A percentile compares a stretch with the other conserved stretches of the same genome.
Conservation (phyloP, 2,888 invertebrate genomes). For the Abscondita cerata region DNA sequence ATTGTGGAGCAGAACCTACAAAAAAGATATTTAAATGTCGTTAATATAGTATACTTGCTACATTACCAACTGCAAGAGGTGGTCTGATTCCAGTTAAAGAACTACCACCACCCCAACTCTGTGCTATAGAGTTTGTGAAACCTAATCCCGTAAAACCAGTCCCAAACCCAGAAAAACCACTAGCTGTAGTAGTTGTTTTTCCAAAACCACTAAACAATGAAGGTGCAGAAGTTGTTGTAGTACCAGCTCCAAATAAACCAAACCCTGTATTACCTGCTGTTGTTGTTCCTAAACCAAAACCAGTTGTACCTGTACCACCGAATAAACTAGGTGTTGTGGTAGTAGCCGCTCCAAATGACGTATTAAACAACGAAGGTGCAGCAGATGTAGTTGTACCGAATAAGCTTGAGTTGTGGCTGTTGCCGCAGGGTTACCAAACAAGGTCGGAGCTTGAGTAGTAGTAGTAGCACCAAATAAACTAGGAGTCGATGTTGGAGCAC, state of each 20-base stretch:
- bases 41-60: too few relatives aligned
- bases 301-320: conserved; percentile 51
- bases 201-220: conserved; percentile 60
- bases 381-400: conserved; percentile 40
- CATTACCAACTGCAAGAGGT: background rate
- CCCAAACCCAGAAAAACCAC: conserved; percentile 56
- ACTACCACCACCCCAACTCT: conserved; percentile 40
- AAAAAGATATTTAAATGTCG: too few relatives aligned
- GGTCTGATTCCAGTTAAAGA: conserved; percentile 44
- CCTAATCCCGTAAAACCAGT: conserved; percentile 53
- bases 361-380: conserved; percentile 14
- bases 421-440: conserved; percentile 57
- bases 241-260: conserved; percentile 53
- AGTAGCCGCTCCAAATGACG: conserved; percentile 38
- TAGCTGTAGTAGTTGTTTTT: conserved; percentile 41
- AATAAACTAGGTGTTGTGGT: conserved; percentile 55
- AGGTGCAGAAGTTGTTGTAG: conserved; percentile 46
- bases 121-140: conserved; percentile 44
- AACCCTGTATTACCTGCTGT: conserved; percentile 45
- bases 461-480: conserved; percentile 59
- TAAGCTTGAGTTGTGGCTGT: conserved; percentile 46
- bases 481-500: conserved; percentile 46
- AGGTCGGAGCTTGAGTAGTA: conserved; percentile 43
- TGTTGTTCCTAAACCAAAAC: conserved; percentile 50
- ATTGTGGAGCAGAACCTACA: conserved; percentile 36